These are phyloP conservation scores for Thoracochromis brauschi DNA, from an alignment of 2,113 vertebrate genomes.

Conservation along the genomic window DNA sequence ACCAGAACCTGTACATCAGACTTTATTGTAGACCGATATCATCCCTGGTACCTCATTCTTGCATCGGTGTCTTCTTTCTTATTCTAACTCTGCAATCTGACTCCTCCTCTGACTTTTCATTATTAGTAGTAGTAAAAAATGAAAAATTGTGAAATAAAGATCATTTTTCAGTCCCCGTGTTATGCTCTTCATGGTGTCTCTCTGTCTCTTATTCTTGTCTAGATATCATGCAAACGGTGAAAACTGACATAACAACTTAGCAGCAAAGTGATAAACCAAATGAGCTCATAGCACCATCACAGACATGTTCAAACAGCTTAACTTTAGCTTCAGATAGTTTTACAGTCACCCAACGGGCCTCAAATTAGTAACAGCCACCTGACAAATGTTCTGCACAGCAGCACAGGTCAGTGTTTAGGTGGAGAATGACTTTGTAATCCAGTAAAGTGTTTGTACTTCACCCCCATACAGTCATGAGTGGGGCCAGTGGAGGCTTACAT, in stretches of 20 bases:
- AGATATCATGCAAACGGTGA: background rate
- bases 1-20: background rate
- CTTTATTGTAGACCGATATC: background rate
- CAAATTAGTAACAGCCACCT: constrained; percentile 24
- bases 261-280: background rate
- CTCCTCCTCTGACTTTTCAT: background rate
- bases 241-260: background rate
- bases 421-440: background rate
- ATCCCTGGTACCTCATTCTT: background rate
- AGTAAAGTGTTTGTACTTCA: constrained; percentile 37
- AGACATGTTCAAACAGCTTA: background rate
- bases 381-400: constrained; percentile 21
- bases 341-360: constrained; percentile 15
- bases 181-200: background rate
- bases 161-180: background rate
- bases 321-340: constrained; percentile 23
- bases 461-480: constrained; percentile 39
- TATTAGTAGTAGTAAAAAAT: background rate
- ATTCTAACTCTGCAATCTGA: background rate
- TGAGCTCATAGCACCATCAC: background rate
- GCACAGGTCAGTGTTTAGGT: background rate
- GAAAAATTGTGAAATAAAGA: background rate
- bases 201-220: background rate
- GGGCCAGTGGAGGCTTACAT: constrained; percentile 22
- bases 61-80: background rate